Conservation (phyloP, 2,797 vertebrate species). For the Galaxias olidus region DNA sequence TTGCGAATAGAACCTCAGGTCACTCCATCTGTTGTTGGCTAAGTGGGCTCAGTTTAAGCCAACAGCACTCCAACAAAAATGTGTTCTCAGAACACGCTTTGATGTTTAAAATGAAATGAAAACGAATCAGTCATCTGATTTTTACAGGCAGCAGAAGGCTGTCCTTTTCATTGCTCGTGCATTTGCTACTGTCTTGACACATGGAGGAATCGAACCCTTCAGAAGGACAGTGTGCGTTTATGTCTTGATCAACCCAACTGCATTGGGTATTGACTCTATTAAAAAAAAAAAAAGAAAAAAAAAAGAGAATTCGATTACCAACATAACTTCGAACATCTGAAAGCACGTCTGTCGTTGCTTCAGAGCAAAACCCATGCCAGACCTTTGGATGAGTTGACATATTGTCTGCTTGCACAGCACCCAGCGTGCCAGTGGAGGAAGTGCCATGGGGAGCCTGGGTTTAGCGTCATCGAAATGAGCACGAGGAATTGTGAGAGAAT, state of each 20-base stretch:
- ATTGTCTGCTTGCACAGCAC: constrained; percentile 7
- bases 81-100: constrained; percentile 27
- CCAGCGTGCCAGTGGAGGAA: constrained; percentile 23
- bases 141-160: constrained; percentile 13
- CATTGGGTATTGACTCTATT: too few relatives aligned
- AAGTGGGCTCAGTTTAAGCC: constrained; percentile 22
- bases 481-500: background rate
- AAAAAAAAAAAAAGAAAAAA: too few relatives aligned
- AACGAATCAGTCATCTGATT: constrained; percentile 25
- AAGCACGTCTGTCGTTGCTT: background rate
- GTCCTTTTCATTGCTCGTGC: constrained; percentile 18
- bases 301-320: too few relatives aligned
- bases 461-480: constrained; percentile 12
- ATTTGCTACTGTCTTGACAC: constrained; percentile 29
- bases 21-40: constrained; percentile 28
- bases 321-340: too few relatives aligned
- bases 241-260: too few relatives aligned
- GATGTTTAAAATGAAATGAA: constrained; percentile 28
- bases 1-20: constrained; percentile 26
- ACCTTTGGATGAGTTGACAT: constrained; percentile 14
- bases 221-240: too few relatives aligned
- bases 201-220: constrained; percentile 17
- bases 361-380: constrained; percentile 5
- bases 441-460: constrained; percentile 23
- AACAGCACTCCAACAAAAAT: constrained; percentile 17